Evolutionary conservation across 2,797 vertebrate species (phyloP).

Genomic region (Menidia menidia): DNA sequence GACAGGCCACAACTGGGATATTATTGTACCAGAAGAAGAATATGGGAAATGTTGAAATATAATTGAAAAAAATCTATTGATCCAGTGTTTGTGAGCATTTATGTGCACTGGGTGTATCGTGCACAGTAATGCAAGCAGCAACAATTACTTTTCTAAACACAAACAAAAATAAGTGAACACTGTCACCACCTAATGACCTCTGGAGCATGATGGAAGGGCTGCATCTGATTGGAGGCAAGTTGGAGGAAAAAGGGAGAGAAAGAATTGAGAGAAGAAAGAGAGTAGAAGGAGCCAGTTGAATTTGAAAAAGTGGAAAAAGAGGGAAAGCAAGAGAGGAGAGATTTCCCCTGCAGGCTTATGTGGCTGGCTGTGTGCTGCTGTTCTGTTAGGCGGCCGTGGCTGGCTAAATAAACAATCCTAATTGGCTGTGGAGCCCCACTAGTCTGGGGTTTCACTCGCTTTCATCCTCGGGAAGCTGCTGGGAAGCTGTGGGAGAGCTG

Average conservation of each 20-base stretch:
- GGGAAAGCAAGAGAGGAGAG: constrained; percentile 46
- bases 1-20: constrained; percentile 58
- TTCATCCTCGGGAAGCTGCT: constrained; percentile 81
- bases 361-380: constrained; percentile 78
- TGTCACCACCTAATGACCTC: constrained; percentile 31
- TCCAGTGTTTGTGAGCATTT: constrained; percentile 34
- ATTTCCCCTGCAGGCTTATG: constrained; percentile 73
- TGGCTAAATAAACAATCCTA: constrained; percentile 91
- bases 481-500: constrained; percentile 81
- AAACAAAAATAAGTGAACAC: constrained; percentile 40
- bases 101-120: constrained; percentile 16
- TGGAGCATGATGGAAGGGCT: constrained; percentile 32
- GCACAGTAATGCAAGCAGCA: constrained; percentile 14
- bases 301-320: constrained; percentile 66
- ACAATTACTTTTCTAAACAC: constrained; percentile 36
- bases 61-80: constrained; percentile 24
- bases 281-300: constrained; percentile 48
- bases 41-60: constrained; percentile 34
- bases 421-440: constrained; percentile 94
- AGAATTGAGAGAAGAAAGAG: constrained; percentile 38
- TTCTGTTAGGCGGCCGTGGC: constrained; percentile 82
- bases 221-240: constrained; percentile 29
- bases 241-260: constrained; percentile 41
- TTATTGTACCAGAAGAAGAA: constrained; percentile 61
- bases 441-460: constrained; percentile 87